These are phyloP conservation scores for Limnephilus auricula DNA, from an alignment of 2,888 invertebrate genomes.

Conservation along the genomic window DNA sequence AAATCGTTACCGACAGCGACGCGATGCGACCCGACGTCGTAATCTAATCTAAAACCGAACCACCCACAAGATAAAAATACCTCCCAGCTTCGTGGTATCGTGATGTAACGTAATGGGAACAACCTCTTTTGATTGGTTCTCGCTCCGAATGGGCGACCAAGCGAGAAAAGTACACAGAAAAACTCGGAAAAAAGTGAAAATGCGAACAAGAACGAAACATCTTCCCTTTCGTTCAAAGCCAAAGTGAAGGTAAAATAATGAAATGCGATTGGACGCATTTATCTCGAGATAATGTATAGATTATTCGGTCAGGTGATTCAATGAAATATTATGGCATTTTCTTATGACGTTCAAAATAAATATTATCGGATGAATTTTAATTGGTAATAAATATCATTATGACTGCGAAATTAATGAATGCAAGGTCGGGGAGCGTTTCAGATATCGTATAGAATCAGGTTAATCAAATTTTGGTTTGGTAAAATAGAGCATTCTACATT, in stretches of 20 bases:
- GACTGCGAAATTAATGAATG: background rate
- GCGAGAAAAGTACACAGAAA: conserved; percentile 2
- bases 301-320: background rate
- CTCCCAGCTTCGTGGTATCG: background rate
- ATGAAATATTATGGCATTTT: background rate
- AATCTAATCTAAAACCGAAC: background rate
- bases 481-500: background rate
- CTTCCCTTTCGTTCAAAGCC: background rate
- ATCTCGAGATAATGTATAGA: background rate
- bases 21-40: background rate
- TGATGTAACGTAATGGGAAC: conserved; percentile 4
- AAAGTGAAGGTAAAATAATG: background rate
- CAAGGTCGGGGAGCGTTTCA: background rate
- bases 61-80: background rate
- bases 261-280: background rate
- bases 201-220: background rate
- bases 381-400: background rate
- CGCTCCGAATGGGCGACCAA: conserved; percentile 3
- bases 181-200: conserved; percentile 10
- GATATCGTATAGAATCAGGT: background rate
- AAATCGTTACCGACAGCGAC: background rate
- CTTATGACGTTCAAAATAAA: background rate
- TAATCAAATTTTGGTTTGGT: background rate
- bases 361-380: background rate
- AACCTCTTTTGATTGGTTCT: conserved; percentile 23